Conservation (phyloP, 2,113 vertebrate genomes). For the Chascanopsetta lugubris region DNA sequence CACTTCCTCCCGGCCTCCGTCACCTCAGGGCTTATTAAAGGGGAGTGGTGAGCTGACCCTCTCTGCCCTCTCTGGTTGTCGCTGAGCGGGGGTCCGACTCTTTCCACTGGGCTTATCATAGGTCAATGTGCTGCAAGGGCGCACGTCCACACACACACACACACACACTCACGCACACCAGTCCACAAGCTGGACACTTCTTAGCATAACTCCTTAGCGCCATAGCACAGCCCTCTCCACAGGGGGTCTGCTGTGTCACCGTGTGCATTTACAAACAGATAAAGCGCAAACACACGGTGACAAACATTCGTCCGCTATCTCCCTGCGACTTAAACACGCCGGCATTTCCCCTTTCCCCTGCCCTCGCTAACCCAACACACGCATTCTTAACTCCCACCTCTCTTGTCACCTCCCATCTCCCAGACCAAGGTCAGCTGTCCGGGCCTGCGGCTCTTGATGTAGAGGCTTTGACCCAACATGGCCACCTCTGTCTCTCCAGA, state of each 20-base stretch:
- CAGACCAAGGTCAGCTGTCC: slow-evolving; percentile 83
- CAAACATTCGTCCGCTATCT: slow-evolving; percentile 69
- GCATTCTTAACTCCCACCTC: slow-evolving; percentile 75
- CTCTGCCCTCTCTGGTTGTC: slow-evolving; percentile 89
- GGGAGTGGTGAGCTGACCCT: slow-evolving; percentile 56
- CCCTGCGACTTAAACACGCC: slow-evolving; percentile 59
- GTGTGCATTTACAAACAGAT: slow-evolving; percentile 69
- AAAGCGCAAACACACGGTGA: slow-evolving; percentile 54
- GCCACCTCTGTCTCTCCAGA: slow-evolving; percentile 79
- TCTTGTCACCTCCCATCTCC: slow-evolving; percentile 81
- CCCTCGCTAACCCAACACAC: slow-evolving; percentile 76
- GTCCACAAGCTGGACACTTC: slow-evolving; percentile 60
- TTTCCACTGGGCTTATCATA: slow-evolving; percentile 90
- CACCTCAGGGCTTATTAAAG: slow-evolving; percentile 46
- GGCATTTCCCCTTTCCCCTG: slow-evolving; percentile 72
- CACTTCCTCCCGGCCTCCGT: slow-evolving; percentile 5
- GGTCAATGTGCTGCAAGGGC: slow-evolving; percentile 88
- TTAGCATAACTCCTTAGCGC: slow-evolving; percentile 69
- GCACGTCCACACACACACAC: slow-evolving; percentile 48
- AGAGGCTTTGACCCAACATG: slow-evolving; percentile 80
- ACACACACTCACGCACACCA: slow-evolving; percentile 14
- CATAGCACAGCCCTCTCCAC: slow-evolving; percentile 67
- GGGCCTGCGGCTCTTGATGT: slow-evolving; percentile 77
- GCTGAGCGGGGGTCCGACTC: slow-evolving; percentile 87
- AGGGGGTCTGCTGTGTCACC: slow-evolving; percentile 64